Base-by-base conservation (phyloP, 2,797 vertebrate genomes). In the Pantherophis vulpinus region DNA sequence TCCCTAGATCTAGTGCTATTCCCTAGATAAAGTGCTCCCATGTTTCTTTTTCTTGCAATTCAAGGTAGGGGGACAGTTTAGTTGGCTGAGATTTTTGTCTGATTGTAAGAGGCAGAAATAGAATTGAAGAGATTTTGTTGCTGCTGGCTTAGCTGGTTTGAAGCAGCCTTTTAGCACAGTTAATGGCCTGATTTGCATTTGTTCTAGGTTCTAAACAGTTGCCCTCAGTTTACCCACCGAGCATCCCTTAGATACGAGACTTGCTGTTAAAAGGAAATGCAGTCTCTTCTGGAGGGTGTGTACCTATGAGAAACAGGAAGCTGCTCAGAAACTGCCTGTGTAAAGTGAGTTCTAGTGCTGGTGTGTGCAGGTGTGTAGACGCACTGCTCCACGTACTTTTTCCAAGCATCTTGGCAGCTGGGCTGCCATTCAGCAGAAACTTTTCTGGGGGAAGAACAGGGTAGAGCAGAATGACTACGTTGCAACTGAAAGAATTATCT, bases 401-500 rank as follows among this genome's bases (percentile, higher is more conserved):
- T 94, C 94, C 94, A 61, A 95, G 96, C 96, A 89, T 95, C 96
- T 95, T 96, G 97, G 97, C 96, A 96, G 95, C 92, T 74, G 4
- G 11, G 0, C 79, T 91, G 63, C 94, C 74, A 23, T 83, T 96
- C 86, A 6, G 87, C 94, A 60, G 90, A 95, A 94, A 51, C 92
- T 87, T 94, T 95, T 93, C 92, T 95, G 59, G 93, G 92, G 90
- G 70, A 20, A 25, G 60, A n/a, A 91, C 60, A 54, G 91, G 91
- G 86, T 94, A 95, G 96, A 95, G 94, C 94, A 97, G 96, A 95
- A 99, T 99, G 99, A 98, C 97, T 96, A 97, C 98, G 91, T 95
- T 99, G 95, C 98, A 98, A 97, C 98, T 99, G 96, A 99, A 99
- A 96, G 99, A 98, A 97, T 98, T 99, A 97, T 98, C 98, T 90